phyloP scores from a whole-genome alignment of 1,140 invertebrate genomes.

The Geopemphigus sp. region DNA sequence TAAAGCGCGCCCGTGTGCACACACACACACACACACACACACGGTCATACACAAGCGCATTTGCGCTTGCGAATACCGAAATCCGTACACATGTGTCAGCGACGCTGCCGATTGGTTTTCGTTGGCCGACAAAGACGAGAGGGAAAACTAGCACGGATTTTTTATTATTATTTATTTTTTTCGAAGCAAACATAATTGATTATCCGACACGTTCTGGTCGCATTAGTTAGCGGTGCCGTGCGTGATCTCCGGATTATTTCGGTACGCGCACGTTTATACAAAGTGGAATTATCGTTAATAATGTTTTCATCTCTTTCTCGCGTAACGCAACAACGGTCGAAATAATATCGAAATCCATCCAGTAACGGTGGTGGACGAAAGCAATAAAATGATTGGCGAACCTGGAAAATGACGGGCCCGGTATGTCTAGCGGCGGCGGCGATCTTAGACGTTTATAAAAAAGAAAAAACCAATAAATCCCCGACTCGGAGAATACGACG shows the following conservation, averaged over 20 bases:
- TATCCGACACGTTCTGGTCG: conserved; percentile 27
- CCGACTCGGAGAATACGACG: too few relatives aligned
- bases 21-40: neutral
- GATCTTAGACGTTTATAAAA: conserved; percentile 10
- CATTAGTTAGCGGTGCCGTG: neutral
- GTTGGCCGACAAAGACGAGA: neutral
- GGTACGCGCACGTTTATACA: too few relatives aligned
- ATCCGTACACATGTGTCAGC: too few relatives aligned
- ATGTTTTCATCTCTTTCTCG: neutral
- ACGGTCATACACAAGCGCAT: too few relatives aligned
- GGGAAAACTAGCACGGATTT: conserved; percentile 26
- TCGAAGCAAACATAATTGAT: conserved; percentile 24
- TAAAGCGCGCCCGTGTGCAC: too few relatives aligned
- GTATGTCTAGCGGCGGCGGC: too few relatives aligned
- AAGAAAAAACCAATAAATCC: too few relatives aligned
- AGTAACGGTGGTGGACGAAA: neutral
- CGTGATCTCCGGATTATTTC: conserved; percentile 25
- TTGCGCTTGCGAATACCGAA: neutral
- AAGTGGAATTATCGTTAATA: too few relatives aligned
- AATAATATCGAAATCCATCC: neutral
- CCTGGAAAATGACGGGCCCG: too few relatives aligned
- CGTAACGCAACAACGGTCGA: neutral
- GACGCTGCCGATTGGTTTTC: neutral
- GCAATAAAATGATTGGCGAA: conserved; percentile 24
- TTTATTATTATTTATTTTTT: too few relatives aligned